Evolutionary conservation across 2,797 vertebrate species (phyloP), one percentile per base, ranked within the genome.

Genomic region (Otolemur crassicaudatus): DNA sequence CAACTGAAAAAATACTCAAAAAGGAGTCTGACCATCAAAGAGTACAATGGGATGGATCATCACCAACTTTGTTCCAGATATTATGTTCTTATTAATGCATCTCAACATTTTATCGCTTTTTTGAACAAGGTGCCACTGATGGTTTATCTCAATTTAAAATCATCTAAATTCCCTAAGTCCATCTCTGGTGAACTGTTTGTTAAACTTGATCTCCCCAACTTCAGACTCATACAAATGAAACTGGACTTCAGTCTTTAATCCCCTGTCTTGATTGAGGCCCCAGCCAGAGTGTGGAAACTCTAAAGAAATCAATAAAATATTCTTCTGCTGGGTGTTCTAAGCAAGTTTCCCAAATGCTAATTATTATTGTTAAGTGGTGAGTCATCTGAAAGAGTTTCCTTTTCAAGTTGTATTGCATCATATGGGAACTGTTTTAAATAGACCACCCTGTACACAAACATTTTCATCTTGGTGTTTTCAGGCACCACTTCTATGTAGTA

Each of bases 241-340:
- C 3, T 92, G 29, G 14, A 65, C 16, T 27, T 82, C 60, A 77
- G 70, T 76, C 53, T 89, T 94, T 23, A 75, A 49, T 20, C 61
- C 19, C 5, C 34, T 91, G 63, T 90, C 89, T 90, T 76, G 34
- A 72, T 14, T 73, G 91, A 96, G 87, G 67, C 31, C 75, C n/a
- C 53, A 90, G 76, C 29, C 79, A 89, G 89, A 29, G 43, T 84
- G 75, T 90, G 82, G 75, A 92, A 94, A 97, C 89, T 76, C 90
- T 86, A 94, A 97, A 91, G 85, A 86, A 89, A 96, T 96, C 85
- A 94, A 89, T 70, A 95, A 95, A 97, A 97, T 82, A 69, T 81
- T 69, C 77, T 75, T 94, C 83, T 85, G 63, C 69, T 82, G 84
- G 84, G 72, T 87, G 49, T 96, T 97, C 87, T 77, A 49, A 93